Percentiles rank a stretch among this genome's conserved stretches.
Evolutionary conservation across 2,113 vertebrate genomes (phyloP).

Genomic region (Leucopsar rothschildi): DNA sequence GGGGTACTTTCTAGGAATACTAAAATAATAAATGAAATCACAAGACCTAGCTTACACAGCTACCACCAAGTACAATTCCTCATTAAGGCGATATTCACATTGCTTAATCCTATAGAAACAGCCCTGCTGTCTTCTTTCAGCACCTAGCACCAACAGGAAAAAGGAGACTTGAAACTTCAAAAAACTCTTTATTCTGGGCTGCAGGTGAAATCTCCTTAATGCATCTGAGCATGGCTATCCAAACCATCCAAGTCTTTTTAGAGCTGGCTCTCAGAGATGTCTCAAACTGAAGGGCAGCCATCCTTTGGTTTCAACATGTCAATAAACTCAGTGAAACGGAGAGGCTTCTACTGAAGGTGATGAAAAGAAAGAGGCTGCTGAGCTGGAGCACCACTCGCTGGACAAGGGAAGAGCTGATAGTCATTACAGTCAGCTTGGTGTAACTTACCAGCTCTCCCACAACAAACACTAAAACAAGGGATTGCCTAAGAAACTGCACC

Average conservation of each 20-base stretch:
- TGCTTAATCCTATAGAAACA: neutral
- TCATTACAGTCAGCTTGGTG: neutral
- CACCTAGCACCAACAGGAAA: neutral
- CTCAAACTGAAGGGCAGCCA: neutral
- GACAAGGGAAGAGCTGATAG: neutral
- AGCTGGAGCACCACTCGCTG: fast-evolving
- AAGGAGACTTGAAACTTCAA: neutral
- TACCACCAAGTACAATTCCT: neutral
- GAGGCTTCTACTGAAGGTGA: neutral
- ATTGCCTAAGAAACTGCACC: neutral
- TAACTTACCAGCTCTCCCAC: neutral
- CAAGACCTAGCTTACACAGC: neutral
- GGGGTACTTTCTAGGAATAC: neutral
- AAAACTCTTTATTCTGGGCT: neutral
- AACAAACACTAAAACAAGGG: neutral
- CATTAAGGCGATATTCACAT: neutral
- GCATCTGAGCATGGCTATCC: neutral
- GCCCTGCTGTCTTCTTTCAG: neutral
- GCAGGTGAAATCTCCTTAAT: neutral
- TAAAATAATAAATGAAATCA: neutral
- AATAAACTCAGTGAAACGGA: neutral
- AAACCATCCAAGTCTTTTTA: neutral
- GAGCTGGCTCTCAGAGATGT: fast-evolving
- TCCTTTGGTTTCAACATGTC: neutral
- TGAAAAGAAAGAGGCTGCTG: neutral